Evolutionary conservation across 2,797 vertebrate genomes (phyloP).

Genomic region (Garrulus glandarius): DNA sequence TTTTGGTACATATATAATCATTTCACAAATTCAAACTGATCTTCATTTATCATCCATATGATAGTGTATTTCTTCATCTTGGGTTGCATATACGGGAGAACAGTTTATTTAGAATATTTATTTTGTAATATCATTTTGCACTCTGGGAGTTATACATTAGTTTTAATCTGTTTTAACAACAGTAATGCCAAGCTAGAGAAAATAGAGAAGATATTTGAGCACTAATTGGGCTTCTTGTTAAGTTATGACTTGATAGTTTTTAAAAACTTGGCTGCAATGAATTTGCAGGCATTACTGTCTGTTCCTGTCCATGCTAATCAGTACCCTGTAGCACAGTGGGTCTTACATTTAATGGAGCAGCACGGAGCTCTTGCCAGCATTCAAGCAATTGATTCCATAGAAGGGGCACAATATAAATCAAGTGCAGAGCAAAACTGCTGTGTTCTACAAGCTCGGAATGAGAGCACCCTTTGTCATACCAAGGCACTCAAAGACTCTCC

Average conservation of each 20-base stretch:
- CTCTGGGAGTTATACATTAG: conserved; percentile 16
- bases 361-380: background rate
- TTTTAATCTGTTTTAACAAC: conserved; percentile 51
- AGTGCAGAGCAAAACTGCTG: conserved; percentile 10
- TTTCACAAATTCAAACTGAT: conserved; percentile 19
- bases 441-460: conserved; percentile 32
- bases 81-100: background rate
- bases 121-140: conserved; percentile 38
- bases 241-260: background rate
- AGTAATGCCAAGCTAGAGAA: background rate
- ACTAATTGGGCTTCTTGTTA: conserved; percentile 42
- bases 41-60: conserved; percentile 3
- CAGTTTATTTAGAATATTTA: conserved; percentile 43
- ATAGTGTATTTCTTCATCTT: background rate
- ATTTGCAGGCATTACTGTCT: conserved; percentile 5
- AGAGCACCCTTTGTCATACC: conserved; percentile 45
- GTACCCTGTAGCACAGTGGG: conserved; percentile 21
- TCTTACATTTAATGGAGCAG: conserved; percentile 43
- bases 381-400: conserved; percentile 55
- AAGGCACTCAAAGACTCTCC: conserved; percentile 27
- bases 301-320: conserved; percentile 32
- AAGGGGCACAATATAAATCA: conserved; percentile 64
- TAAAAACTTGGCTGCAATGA: background rate
- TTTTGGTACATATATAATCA: conserved; percentile 14
- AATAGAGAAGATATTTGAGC: conserved; percentile 17